Evolutionary conservation across 2,113 vertebrate genomes (phyloP), one percentile per base, ranked within the genome.

Genomic region (Ctenomys sociabilis): DNA sequence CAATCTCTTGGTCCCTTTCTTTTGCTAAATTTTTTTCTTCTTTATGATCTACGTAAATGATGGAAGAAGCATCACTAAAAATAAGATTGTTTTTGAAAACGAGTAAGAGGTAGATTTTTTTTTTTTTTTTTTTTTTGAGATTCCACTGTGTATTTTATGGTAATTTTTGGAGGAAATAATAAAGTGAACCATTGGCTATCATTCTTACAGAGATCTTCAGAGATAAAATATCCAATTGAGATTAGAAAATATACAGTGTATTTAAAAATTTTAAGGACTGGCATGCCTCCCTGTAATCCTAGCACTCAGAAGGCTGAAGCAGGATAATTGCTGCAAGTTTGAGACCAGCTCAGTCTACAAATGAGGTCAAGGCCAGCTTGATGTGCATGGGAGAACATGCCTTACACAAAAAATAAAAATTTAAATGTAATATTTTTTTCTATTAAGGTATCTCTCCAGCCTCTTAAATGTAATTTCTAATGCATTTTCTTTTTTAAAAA

Each of bases 161-260:
- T 75, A 88, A 72, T 73, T 92, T 94, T 90, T 43, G 88, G 37
- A 92, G 49, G 75, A 90, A 70, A 91, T 88, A 8, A 90, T 72
- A 92, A 75, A 91, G 88, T 70, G 66, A 45, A 49, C 12, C 40
- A 52, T 85, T 91, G 83, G 61, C 54, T 66, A 61, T 52, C 3
- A 52, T 75, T 37, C 26, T 92, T 82, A 9, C 63, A 63, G 32
- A 85, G 13, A 28, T 86, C 40, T 37, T 93, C 59, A 97, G 32
- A 91, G 84, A 91, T 12, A 87, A 89, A 66, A 94, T 88, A 61
- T 19, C 35, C 61, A 37, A 11, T 70, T 77, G 63, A 84, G 21
- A 88, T 45, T 77, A 83, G 35, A 43, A 63, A 77, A 85, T 89
- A 26, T 24, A 93, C 63, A 75, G 16, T 83, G 9, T 85, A 85